A percentile compares a stretch with the other conserved stretches of the same genome.
Evolutionary conservation across 2,888 invertebrate genomes (phyloP).

Genomic region (Erebia aethiops): DNA sequence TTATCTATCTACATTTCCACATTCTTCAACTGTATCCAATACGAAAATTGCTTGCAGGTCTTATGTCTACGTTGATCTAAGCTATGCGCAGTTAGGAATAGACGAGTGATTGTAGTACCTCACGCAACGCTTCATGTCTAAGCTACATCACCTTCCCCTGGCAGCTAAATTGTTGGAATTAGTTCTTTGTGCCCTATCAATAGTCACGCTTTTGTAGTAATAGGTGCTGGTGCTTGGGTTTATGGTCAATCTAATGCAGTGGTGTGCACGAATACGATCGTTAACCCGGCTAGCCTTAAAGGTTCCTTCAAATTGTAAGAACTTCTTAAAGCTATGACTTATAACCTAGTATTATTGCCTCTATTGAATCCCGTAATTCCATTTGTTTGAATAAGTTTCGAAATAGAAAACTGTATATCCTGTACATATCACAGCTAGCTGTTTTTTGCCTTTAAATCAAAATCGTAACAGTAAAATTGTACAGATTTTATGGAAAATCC

Average conservation of each 20-base stretch:
- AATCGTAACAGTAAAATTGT: neutral
- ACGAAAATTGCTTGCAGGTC: neutral
- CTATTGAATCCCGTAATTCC: no score
- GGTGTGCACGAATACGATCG: conserved; percentile 4
- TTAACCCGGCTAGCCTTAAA: neutral
- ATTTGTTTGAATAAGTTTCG: no score
- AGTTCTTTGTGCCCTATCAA: conserved; percentile 22
- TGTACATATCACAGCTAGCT: no score
- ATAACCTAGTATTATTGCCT: no score
- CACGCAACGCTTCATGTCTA: conserved; percentile 60
- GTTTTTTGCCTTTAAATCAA: neutral
- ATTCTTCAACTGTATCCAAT: neutral
- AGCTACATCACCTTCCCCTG: conserved; percentile 32
- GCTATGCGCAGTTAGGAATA: conserved; percentile 17
- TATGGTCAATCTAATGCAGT: conserved; percentile 2
- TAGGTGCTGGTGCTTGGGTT: conserved; percentile 1
- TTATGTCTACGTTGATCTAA: conserved; percentile 12
- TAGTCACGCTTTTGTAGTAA: conserved; percentile 25
- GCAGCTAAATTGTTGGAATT: conserved; percentile 35
- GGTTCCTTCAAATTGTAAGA: neutral
- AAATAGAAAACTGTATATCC: no score
- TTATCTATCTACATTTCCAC: neutral
- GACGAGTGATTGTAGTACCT: conserved; percentile 47
- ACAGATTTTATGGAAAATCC: neutral
- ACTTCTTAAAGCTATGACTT: neutral